Percentiles rank a stretch among this genome's conserved stretches.
Evolutionary conservation across 2,888 invertebrate genomes (phyloP).

Genomic region (Eucera pruinosa): DNA sequence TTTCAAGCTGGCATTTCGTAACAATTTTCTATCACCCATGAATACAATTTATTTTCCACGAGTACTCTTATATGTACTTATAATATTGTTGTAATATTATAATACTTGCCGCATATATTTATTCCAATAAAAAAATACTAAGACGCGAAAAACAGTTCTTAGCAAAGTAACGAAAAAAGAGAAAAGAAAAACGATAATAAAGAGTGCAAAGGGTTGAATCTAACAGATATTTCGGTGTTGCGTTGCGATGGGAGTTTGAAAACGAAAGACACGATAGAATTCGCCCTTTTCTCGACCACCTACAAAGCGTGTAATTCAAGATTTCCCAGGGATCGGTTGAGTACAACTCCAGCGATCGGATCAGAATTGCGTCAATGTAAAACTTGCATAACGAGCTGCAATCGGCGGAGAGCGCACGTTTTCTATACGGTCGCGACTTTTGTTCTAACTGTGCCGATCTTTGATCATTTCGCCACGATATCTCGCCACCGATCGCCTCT

Average conservation of each 20-base stretch:
- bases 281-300: constrained; percentile 58
- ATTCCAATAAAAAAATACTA: too few species aligned
- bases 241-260: constrained; percentile 9
- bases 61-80: too few species aligned
- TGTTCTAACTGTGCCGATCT: background rate
- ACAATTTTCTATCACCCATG: too few species aligned
- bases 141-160: too few species aligned
- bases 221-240: too few species aligned
- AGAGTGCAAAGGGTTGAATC: too few species aligned
- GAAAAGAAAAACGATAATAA: too few species aligned
- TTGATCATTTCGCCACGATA: constrained; percentile 6
- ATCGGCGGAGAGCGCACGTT: constrained; percentile 42
- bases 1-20: too few species aligned
- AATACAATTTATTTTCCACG: too few species aligned
- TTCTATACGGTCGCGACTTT: constrained; percentile 40
- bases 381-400: constrained; percentile 73
- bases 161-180: too few species aligned
- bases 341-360: constrained; percentile 69
- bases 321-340: constrained; percentile 74
- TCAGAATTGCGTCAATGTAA: constrained; percentile 77
- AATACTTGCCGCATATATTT: too few species aligned
- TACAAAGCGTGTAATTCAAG: constrained; percentile 67
- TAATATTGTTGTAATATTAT: too few species aligned
- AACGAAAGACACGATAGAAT: constrained; percentile 56
- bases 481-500: background rate